phyloP scores from a whole-genome alignment of 2,113 vertebrate species.

The Centropus unirufus region DNA sequence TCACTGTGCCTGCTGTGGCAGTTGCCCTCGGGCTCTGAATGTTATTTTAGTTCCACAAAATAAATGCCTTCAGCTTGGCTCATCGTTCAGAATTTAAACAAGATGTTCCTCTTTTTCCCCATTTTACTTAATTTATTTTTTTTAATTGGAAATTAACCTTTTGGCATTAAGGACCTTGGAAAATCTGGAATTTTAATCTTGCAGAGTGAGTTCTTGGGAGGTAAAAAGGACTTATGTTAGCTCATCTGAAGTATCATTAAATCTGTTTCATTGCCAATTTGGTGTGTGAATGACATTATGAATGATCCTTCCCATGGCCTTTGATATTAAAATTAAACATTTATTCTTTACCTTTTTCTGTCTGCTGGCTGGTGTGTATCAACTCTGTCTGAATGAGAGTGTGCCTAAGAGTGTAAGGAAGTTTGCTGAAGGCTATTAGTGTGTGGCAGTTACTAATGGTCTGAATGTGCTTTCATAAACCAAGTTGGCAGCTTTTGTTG shows the following conservation, averaged over 20 bases:
- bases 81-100: not conserved
- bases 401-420: not conserved
- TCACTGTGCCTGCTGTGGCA: fast-evolving
- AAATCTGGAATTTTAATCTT: not conserved
- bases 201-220: not conserved
- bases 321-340: not conserved
- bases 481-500: not conserved
- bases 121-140: not conserved
- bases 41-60: not conserved
- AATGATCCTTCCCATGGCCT: not conserved
- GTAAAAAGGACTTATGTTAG: not conserved
- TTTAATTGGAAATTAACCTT: not conserved
- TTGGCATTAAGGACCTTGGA: not conserved
- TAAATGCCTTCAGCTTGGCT: not conserved
- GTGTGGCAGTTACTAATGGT: not conserved
- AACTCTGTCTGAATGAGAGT: not conserved
- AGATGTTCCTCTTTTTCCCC: not conserved
- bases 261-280: not conserved
- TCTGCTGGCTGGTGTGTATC: not conserved
- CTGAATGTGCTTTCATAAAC: not conserved
- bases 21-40: not conserved
- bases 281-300: not conserved
- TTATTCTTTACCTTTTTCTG: not conserved
- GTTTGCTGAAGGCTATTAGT: not conserved
- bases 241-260: not conserved